These are phyloP conservation scores for Prionailurus bengalensis DNA, from an alignment of 2,113 vertebrate species.

Conservation along the genomic window DNA sequence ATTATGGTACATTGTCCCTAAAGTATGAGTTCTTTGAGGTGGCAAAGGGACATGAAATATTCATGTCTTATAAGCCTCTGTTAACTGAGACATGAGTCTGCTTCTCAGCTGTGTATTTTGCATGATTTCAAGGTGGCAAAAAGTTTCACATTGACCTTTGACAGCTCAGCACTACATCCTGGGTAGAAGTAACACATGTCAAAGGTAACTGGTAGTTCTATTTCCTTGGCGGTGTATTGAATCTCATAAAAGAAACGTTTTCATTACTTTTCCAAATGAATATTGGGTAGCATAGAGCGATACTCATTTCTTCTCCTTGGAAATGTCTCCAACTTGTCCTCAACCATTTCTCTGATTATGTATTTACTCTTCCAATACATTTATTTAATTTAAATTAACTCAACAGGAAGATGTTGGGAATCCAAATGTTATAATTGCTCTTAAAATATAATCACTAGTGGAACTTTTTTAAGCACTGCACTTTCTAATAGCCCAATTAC, in stretches of 20 bases:
- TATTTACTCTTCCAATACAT: neutral
- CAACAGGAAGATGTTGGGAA: neutral
- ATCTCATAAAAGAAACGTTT: neutral
- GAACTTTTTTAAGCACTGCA: neutral
- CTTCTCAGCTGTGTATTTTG: fast-evolving
- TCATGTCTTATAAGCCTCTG: neutral
- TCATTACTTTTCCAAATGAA: neutral
- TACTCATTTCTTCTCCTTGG: neutral
- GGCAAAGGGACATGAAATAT: neutral
- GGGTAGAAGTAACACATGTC: neutral
- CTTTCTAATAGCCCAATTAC: neutral
- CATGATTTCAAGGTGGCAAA: neutral
- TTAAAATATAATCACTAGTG: neutral
- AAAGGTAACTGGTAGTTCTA: neutral
- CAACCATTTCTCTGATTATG: neutral
- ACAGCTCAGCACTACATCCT: neutral
- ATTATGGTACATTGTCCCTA: too few relatives aligned
- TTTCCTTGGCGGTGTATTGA: neutral
- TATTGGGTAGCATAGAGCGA: neutral
- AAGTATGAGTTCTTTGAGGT: neutral
- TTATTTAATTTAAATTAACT: neutral
- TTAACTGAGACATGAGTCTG: neutral
- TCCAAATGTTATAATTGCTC: neutral
- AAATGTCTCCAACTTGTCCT: neutral
- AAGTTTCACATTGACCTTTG: neutral